Conservation (phyloP, 2,888 invertebrate species). For the Agrochola litura region DNA sequence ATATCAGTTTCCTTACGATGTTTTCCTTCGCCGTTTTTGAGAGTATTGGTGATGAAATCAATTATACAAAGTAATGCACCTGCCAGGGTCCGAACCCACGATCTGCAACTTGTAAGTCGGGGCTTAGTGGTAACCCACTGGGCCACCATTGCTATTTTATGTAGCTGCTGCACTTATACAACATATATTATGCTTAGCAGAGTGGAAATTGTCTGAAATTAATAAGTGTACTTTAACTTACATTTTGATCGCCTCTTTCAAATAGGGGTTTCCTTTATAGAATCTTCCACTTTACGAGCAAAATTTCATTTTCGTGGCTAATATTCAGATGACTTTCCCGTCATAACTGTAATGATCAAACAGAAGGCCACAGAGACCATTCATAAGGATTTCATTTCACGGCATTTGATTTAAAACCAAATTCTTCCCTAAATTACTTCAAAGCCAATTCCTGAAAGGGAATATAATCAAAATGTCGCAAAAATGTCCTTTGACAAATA, state of each 20-base stretch:
- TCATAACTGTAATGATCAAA: constrained; percentile 30
- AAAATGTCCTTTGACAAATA: constrained; percentile 23
- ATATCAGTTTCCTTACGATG: too few species aligned
- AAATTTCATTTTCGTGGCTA: background rate
- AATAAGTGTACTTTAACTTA: too few species aligned
- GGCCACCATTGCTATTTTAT: too few species aligned
- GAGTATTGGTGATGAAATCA: background rate
- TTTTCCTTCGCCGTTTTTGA: background rate
- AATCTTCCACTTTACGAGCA: background rate
- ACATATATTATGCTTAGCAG: too few species aligned
- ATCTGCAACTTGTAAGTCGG: too few species aligned
- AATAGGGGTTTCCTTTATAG: background rate
- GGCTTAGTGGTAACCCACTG: too few species aligned
- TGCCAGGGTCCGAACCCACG: too few species aligned
- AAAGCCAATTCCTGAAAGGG: constrained; percentile 15
- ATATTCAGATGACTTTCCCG: constrained; percentile 11
- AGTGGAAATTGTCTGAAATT: background rate
- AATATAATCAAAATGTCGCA: constrained; percentile 37
- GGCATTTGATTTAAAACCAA: constrained; percentile 39
- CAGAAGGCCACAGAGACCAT: constrained; percentile 12
- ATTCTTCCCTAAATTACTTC: constrained; percentile 37
- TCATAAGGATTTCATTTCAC: constrained; percentile 35
- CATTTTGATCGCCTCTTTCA: background rate
- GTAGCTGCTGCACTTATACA: background rate
- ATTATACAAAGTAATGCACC: too few species aligned